Evolutionary conservation across 2,888 invertebrate genomes (phyloP), one percentile per base, ranked within the genome.

Genomic region (Pecten maximus): DNA sequence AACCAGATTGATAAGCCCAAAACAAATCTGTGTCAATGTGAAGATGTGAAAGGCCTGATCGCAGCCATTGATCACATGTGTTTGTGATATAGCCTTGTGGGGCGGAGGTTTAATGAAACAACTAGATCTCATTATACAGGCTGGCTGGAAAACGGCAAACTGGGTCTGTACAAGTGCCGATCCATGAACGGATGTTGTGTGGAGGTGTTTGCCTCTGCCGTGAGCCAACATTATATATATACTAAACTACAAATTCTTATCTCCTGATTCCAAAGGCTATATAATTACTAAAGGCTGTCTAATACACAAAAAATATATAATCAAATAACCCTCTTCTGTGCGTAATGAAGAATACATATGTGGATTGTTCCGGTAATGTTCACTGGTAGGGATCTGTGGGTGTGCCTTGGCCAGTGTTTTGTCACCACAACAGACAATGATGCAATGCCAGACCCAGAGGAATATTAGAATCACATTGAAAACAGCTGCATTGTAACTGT

Each of bases 41-140:
- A 35, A 74, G 74, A 74, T 74, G 74, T 74, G 74, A 74, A 35
- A 74, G 74, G 74, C 35, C 74, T 35, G 54, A 74, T 74, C 12
- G 74, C 74, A 6, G 3, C 74, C 28, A 74, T 74, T 74, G 28
- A 74, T 74, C 35, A 28, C 74, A 74, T 74, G 74, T 74, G 74
- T 28, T 74, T 74, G 74, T 74, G 74, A 74, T 74, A 28, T 35
- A 74, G 74, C 74, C 74, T 74, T 74, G 74, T 74, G 35, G 74
- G 54, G 23, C 23, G n/a, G n/a, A n/a, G 54, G n/a, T 2, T 54
- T 50, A 50, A 50, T 19, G 54, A 54, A 54, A 54, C 54, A 54
- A 74, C 74, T 35, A 74, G 74, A 74, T 35, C 74, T 74, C 74
- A 35, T 74, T 74, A 74, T 74, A 12, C 74, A 12, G 74, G 35